A percentile compares a stretch with the other conserved stretches of the same genome.
phyloP scores from a whole-genome alignment of 1,140 invertebrate genomes.

The Drosophila teissieri region DNA sequence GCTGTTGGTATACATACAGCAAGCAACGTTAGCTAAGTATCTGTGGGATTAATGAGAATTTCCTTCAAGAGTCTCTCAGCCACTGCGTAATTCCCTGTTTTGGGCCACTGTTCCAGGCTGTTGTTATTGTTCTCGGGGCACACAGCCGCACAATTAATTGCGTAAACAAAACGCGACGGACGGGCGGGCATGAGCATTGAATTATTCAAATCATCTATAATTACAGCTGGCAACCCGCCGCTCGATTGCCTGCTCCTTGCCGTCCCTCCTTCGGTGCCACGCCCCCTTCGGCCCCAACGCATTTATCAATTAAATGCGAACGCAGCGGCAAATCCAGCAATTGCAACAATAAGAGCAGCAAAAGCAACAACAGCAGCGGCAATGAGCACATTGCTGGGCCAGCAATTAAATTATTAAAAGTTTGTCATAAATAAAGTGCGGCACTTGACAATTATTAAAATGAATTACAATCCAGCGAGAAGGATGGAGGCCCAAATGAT shows the following conservation, averaged over 20 bases:
- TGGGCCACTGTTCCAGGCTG: constrained; percentile 17
- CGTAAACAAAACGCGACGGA: constrained; percentile 73
- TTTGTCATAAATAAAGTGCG: constrained; percentile 77
- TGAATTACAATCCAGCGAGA: constrained; percentile 63
- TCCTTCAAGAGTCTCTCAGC: neutral
- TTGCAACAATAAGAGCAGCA: constrained; percentile 60
- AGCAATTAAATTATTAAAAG: constrained; percentile 80
- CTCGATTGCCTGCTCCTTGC: constrained; percentile 18
- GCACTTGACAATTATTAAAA: constrained; percentile 80
- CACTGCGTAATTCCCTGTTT: neutral
- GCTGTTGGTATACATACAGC: neutral
- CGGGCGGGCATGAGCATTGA: constrained; percentile 56
- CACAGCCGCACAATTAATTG: constrained; percentile 74
- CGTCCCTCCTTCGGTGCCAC: neutral
- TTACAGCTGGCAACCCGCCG: constrained; percentile 58
- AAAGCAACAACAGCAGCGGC: constrained; percentile 12
- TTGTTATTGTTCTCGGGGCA: constrained; percentile 33
- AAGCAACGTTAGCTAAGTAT: neutral
- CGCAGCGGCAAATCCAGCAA: constrained; percentile 66
- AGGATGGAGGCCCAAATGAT: constrained; percentile 19
- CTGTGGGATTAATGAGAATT: neutral
- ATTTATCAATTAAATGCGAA: constrained; percentile 82
- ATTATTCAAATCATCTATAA: constrained; percentile 82
- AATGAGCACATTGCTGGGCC: constrained; percentile 41
- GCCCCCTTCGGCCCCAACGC: constrained; percentile 33